phyloP scores from a whole-genome alignment of 1,140 invertebrate genomes.

The Augochlora pura region DNA sequence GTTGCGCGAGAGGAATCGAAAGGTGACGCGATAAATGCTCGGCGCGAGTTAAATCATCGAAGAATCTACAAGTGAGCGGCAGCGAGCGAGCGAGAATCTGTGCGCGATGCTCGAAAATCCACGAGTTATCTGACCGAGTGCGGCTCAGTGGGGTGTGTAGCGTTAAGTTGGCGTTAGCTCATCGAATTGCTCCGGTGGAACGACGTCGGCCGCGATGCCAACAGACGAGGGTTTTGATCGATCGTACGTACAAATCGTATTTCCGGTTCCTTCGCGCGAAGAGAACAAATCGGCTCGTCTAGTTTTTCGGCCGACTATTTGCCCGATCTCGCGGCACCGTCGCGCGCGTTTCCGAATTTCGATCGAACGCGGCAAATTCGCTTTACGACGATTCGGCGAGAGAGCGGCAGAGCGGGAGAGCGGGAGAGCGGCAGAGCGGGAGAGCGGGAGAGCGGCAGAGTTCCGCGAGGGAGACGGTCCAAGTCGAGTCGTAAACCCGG shows the following conservation, averaged over 20 bases:
- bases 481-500: not conserved
- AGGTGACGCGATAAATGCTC: constrained; percentile 33
- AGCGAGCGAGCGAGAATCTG: constrained; percentile 61
- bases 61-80: constrained; percentile 70
- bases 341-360: no score
- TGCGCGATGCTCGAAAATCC: constrained; percentile 66
- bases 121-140: constrained; percentile 75
- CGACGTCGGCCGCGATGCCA: constrained; percentile 41
- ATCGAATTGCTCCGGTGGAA: constrained; percentile 69
- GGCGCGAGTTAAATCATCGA: constrained; percentile 51
- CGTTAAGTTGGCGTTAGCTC: constrained; percentile 75
- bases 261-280: constrained; percentile 52
- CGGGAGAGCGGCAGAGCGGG: no score
- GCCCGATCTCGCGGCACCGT: not conserved
- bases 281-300: constrained; percentile 40
- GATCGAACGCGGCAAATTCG: not conserved
- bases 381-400: no score
- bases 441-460: no score
- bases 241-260: constrained; percentile 67
- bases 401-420: no score
- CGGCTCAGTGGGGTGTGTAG: constrained; percentile 74
- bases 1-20: not conserved
- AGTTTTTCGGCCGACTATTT: not conserved
- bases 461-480: no score
- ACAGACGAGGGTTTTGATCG: constrained; percentile 63